Base-by-base conservation (phyloP, 2,113 vertebrate species). In the Albula goreensis region DNA sequence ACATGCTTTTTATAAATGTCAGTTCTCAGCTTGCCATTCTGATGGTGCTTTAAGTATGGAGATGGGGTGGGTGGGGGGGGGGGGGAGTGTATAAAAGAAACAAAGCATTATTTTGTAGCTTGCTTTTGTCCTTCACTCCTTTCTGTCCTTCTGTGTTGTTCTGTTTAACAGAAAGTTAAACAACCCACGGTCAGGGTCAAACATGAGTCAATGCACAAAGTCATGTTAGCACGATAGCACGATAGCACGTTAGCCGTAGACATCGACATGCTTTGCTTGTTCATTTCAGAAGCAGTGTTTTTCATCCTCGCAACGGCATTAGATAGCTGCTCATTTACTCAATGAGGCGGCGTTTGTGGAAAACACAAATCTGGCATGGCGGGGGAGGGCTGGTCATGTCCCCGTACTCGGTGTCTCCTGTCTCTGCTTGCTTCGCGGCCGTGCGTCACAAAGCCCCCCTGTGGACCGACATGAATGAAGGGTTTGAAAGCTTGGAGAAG, bases 401-500 rank as follows among this genome's bases (percentile, higher is more conserved):
- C 77, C 31, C 48, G 10, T 11, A 48, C 17, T 13, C 31, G 3
- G 25, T 10, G 17, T 31, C 22, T 10, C 77, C 41, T 49, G 31
- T 41, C 5, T 3, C 31, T 31, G 31, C 48, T 48, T 17, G 31
- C 48, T 48, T 17, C n/a, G 19, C 6, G 63, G 6, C 63, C 63
- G 5, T 70, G 63, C 22, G 8, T 22, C 63, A 70, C 17, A 70
- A 70, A 4, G 81, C 80, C 90, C 31, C 80, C 63, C 87, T 87
- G 86, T 87, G 52, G 31, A 83, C 2, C 25, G 3, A 77, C 50
- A 66, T 41, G 57, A 82, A 89, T 70, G 84, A 87, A 82, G 87
- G 87, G 50, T 83, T 86, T 88, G 89, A 91, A 89, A 87, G 86
- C 85, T 41, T 6, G n/a, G 81, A 12, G 78, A 3, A 87, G 79